A percentile compares a stretch with the other conserved stretches of the same genome.
These are phyloP conservation scores for Dendrocincla tyrannina DNA, from an alignment of 2,797 vertebrate genomes.

Conservation along the genomic window DNA sequence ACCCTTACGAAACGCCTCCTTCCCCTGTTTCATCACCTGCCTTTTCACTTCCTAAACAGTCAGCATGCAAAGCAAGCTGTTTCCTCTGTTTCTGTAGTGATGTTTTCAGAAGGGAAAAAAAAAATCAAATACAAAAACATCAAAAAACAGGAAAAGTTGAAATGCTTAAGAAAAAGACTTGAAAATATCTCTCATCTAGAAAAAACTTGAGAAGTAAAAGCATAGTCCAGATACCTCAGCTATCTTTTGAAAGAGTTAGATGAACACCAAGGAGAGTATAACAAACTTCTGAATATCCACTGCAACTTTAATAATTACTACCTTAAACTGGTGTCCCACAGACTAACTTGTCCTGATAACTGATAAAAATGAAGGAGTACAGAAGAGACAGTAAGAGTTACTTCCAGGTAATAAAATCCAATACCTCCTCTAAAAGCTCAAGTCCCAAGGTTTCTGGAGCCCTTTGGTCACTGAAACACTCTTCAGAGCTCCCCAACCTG, in stretches of 20 bases:
- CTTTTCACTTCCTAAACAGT: constrained; percentile 18
- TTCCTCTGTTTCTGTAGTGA: not conserved
- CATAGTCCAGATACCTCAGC: not conserved
- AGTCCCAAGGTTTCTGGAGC: not conserved
- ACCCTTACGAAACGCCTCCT: constrained; percentile 27
- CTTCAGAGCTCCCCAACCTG: not conserved
- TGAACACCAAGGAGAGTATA: not conserved
- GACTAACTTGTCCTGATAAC: not conserved
- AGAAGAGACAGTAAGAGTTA: not conserved
- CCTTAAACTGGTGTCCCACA: not conserved
- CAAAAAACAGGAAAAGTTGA: not conserved
- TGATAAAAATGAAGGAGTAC: not conserved
- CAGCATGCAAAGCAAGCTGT: not conserved
- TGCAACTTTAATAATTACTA: not conserved
- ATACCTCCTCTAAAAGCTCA: not conserved
- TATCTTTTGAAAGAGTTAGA: not conserved
- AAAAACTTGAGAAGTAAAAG: not conserved
- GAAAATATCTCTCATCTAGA: not conserved
- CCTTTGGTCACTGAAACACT: not conserved
- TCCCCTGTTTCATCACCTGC: constrained; percentile 34
- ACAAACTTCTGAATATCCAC: not conserved
- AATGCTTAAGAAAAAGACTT: not conserved
- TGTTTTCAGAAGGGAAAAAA: not conserved
- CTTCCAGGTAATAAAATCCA: not conserved
- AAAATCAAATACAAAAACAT: not conserved